A percentile compares a stretch with the other conserved stretches of the same genome.
phyloP scores from a whole-genome alignment of 2,113 vertebrate species.

The Nibea coibor region DNA sequence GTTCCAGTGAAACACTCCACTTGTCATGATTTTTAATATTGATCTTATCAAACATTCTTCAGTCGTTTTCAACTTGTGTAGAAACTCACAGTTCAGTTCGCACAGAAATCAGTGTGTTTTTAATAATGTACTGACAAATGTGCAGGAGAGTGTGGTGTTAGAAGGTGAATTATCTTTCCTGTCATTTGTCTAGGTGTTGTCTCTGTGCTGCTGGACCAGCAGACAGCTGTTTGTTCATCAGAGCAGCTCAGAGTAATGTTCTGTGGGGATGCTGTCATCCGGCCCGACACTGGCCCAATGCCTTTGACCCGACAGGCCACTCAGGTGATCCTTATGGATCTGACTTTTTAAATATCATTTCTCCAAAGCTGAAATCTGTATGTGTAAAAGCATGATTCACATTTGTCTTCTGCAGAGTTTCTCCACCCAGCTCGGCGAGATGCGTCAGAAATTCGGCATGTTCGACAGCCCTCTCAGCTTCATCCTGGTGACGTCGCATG shows the following conservation, averaged over 20 bases:
- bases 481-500: slow-evolving; percentile 39
- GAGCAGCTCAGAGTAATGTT: slow-evolving; percentile 73
- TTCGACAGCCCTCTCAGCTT: slow-evolving; percentile 66
- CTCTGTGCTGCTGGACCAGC: slow-evolving; percentile 56
- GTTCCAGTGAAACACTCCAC: no score
- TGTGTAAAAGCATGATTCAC: no score
- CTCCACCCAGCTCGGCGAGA: slow-evolving; percentile 51
- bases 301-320: slow-evolving; percentile 11
- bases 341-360: neutral
- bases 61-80: no score
- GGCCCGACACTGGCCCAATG: neutral
- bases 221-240: slow-evolving; percentile 20
- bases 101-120: neutral
- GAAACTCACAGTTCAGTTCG: no score
- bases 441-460: slow-evolving; percentile 53
- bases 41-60: no score
- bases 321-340: slow-evolving; percentile 32
- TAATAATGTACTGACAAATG: neutral
- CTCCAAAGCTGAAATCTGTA: no score
- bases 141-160: neutral
- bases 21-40: no score
- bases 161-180: neutral
- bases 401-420: slow-evolving; percentile 45
- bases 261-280: slow-evolving; percentile 45
- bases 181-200: slow-evolving; percentile 60